Conservation (phyloP, 2,888 invertebrate species). For the Malachius bipustulatus region DNA sequence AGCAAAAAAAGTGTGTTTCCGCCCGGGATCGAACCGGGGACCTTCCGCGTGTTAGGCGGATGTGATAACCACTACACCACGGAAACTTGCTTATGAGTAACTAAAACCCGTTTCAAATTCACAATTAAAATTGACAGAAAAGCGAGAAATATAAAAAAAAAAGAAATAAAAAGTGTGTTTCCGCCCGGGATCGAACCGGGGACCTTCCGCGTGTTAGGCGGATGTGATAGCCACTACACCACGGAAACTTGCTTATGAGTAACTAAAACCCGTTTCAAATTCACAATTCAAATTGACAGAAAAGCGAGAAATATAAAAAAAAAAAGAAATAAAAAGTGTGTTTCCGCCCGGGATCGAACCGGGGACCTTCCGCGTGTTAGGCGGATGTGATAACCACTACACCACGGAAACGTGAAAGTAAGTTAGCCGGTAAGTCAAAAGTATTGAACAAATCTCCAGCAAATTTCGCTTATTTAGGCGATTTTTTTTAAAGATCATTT, state of each 20-base stretch:
- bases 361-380: constrained; percentile 71
- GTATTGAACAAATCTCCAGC: no score
- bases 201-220: constrained; percentile 75
- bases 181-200: constrained; percentile 57
- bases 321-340: constrained; percentile 24
- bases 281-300: no score
- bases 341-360: constrained; percentile 56
- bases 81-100: background rate
- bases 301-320: no score
- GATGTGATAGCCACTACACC: constrained; percentile 62
- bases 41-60: constrained; percentile 79
- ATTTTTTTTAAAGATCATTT: no score
- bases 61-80: constrained; percentile 56
- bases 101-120: no score
- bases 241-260: background rate
- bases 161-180: constrained; percentile 34
- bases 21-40: constrained; percentile 56
- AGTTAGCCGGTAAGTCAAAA: no score
- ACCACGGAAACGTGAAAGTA: constrained; percentile 2
- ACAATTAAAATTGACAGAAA: no score
- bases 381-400: constrained; percentile 71
- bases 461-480: no score
- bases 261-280: no score
- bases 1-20: constrained; percentile 41
- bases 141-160: no score